Evolutionary conservation across 2,888 invertebrate genomes (phyloP).

Genomic region (Alloplasta piceator): DNA sequence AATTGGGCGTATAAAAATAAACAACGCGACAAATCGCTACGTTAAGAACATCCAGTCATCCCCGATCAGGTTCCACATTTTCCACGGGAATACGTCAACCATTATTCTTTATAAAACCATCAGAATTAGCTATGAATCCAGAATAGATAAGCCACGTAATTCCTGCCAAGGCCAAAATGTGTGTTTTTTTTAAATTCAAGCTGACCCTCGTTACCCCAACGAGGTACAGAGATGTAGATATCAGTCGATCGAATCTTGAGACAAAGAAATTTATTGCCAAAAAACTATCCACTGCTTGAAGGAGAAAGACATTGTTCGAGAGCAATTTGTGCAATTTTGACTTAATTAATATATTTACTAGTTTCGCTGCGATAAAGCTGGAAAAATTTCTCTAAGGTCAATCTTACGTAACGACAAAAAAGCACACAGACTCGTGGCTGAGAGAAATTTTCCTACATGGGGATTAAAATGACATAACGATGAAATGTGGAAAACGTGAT

Average conservation of each 20-base stretch:
- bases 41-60: too few relatives aligned
- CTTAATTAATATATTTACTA: not conserved
- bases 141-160: too few relatives aligned
- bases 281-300: not conserved
- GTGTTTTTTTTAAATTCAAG: too few relatives aligned
- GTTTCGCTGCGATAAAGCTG: not conserved
- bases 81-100: too few relatives aligned
- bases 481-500: constrained; percentile 5
- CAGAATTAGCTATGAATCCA: too few relatives aligned
- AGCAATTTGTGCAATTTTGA: not conserved
- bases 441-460: not conserved
- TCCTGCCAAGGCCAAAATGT: too few relatives aligned
- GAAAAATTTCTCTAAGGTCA: constrained; percentile 1
- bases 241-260: constrained; percentile 46
- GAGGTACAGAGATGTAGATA: not conserved
- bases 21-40: too few relatives aligned
- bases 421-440: not conserved
- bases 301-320: constrained; percentile 3
- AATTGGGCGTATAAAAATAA: too few relatives aligned
- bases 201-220: too few relatives aligned
- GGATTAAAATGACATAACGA: constrained; percentile 7
- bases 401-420: constrained; percentile 16
- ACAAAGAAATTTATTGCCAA: constrained; percentile 4
- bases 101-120: too few relatives aligned
- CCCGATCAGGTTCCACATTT: too few relatives aligned